Evolutionary conservation across 2,113 vertebrate genomes (phyloP), one percentile per base, ranked within the genome.

Genomic region (Proterorhinus semilunaris): DNA sequence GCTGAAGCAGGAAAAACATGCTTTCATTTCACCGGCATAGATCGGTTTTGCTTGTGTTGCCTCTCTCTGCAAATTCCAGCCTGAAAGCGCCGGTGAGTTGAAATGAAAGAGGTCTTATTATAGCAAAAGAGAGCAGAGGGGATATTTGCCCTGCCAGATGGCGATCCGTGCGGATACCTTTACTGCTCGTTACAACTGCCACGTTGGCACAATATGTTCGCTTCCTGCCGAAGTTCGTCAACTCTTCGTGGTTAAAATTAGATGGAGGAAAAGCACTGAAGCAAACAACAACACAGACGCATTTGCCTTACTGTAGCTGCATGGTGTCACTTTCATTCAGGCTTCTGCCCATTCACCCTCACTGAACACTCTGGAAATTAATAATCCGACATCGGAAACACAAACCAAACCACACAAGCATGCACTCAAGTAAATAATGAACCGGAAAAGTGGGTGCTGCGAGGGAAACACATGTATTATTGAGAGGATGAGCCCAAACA

Each of bases 131-230:
- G 10, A 50, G 10, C 17, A 16, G 45, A 62, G n/a, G 3, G 58
- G 27, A 42, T 61, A 16, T 61, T 44, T 45, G 6, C 13, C 1
- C 17, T 62, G 42, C 17, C 44, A 62, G 53, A 47, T 75, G 55
- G 45, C 69, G 63, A 62, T 71, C 62, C 46, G 17, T 67, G 46
- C 36, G 48, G 13, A 44, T 52, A 75, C 58, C 54, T 74, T 43
- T 6, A 13, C n/a, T 51, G 66, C 57, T 42, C 54, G 17, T 61
- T 59, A 69, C 85, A 70, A 81, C 74, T 78, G 42, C 53, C 4
- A 44, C 61, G 51, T 47, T 70, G 48, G 69, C 44, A 54, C 52
- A 78, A 66, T 69, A 67, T 75, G 68, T 82, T 74, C 66, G 66
- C 46, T 44, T 15, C 58, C 58, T 61, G 48, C 46, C 71, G 50